Percentiles rank a stretch among this genome's conserved stretches.
These are phyloP conservation scores for Loris lydekkerianus DNA, from an alignment of 2,797 vertebrate species.

Conservation along the genomic window DNA sequence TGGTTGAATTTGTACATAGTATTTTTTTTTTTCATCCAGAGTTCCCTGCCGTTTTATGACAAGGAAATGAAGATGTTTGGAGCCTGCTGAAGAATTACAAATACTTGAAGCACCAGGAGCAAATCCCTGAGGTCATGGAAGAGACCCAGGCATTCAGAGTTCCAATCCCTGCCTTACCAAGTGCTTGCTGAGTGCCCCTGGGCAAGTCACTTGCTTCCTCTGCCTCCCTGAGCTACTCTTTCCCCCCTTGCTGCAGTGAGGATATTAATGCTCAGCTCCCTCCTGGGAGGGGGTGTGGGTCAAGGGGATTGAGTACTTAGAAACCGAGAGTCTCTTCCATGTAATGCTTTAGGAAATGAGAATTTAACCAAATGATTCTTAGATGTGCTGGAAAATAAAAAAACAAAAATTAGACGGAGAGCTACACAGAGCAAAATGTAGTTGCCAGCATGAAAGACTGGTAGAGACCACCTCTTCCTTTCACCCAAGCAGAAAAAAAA, in stretches of 20 bases:
- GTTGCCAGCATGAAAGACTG: not conserved
- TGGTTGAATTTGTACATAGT: not conserved
- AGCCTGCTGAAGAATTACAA: slow-evolving; percentile 28
- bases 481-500: slow-evolving; percentile 73
- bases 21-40: slow-evolving; percentile 16
- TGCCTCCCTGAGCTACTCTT: not conserved
- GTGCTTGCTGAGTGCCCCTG: slow-evolving; percentile 60
- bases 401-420: not conserved
- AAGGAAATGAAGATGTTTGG: not conserved
- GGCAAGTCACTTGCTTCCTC: slow-evolving; percentile 35
- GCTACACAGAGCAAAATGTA: slow-evolving; percentile 22
- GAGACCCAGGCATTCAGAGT: not conserved
- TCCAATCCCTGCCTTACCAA: not conserved
- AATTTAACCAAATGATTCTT: slow-evolving; percentile 60
- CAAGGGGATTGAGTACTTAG: slow-evolving; percentile 64
- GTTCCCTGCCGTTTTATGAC: slow-evolving; percentile 69
- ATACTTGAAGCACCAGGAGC: slow-evolving; percentile 2
- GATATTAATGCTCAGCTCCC: not conserved
- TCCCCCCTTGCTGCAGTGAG: not conserved
- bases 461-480: not conserved
- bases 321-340: slow-evolving; percentile 39
- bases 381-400: slow-evolving; percentile 57
- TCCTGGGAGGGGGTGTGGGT: not conserved
- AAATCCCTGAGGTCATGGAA: not conserved
- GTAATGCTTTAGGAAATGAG: slow-evolving; percentile 64